A percentile compares a stretch with the other conserved stretches of the same genome.
Evolutionary conservation across 2,888 invertebrate genomes (phyloP).

Genomic region (Plutella xylostella): DNA sequence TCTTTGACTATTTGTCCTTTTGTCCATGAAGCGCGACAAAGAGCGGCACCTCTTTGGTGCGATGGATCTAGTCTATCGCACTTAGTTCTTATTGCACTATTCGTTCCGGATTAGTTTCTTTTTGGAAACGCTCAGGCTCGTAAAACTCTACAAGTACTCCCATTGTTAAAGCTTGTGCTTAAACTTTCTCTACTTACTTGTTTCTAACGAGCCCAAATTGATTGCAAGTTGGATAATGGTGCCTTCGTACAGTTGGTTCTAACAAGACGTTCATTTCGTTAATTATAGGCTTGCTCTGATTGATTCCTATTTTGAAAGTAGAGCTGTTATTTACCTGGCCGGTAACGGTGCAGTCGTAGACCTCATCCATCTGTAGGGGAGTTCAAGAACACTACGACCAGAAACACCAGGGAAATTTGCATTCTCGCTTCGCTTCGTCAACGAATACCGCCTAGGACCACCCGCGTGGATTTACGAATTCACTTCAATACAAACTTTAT

Average conservation of each 20-base stretch:
- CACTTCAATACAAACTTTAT: conserved; percentile 57
- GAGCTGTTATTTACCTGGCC: too few relatives aligned
- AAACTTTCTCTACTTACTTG: too few relatives aligned
- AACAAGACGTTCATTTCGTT: too few relatives aligned
- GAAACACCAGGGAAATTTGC: conserved; percentile 60
- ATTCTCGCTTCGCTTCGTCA: conserved; percentile 56
- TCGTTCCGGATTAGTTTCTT: conserved; percentile 47
- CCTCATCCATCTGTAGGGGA: conserved; percentile 33
- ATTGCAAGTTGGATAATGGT: too few relatives aligned
- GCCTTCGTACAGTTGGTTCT: too few relatives aligned
- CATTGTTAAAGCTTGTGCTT: too few relatives aligned
- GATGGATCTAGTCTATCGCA: conserved; percentile 51
- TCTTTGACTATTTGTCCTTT: not conserved
- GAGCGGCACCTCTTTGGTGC: conserved; percentile 39
- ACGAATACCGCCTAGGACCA: conserved; percentile 58
- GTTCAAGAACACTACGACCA: conserved; percentile 42
- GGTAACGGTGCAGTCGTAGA: conserved; percentile 32
- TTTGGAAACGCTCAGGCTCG: conserved; percentile 26
- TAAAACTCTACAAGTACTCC: too few relatives aligned
- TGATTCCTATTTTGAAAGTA: too few relatives aligned
- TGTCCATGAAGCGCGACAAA: conserved; percentile 44
- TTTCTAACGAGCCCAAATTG: too few relatives aligned
- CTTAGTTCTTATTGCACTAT: conserved; percentile 55
- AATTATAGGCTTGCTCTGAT: too few relatives aligned
- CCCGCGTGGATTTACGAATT: conserved; percentile 48